A percentile compares a stretch with the other conserved stretches of the same genome.
Evolutionary conservation across 2,797 vertebrate species (phyloP).

Genomic region (Spheniscus humboldti): DNA sequence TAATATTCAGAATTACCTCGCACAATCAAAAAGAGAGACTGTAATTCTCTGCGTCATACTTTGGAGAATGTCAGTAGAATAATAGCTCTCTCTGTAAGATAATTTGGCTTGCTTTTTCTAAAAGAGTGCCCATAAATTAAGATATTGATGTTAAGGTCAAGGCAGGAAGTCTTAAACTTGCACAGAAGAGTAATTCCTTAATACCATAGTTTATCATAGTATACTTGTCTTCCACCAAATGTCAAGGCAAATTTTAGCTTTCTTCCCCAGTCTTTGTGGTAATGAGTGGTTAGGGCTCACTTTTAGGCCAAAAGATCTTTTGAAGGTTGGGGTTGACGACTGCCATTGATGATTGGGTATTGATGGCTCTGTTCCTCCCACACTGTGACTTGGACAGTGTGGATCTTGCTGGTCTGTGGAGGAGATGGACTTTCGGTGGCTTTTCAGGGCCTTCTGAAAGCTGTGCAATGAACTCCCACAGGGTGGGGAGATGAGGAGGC

Average conservation of each 20-base stretch:
- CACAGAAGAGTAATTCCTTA: not conserved
- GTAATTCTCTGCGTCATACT: not conserved
- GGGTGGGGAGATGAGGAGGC: not conserved
- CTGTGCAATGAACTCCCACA: not conserved
- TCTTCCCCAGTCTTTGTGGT: not conserved
- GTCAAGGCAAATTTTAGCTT: not conserved
- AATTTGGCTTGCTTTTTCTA: not conserved
- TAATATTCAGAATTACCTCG: not conserved
- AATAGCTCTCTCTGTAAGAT: not conserved
- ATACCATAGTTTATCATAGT: not conserved
- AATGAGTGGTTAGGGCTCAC: not conserved
- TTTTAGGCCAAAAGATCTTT: not conserved
- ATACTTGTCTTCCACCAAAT: not conserved
- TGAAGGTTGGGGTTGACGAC: accelerated
- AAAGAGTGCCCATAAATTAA: not conserved
- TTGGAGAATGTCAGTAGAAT: not conserved
- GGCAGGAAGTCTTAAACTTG: not conserved
- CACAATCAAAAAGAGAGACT: not conserved
- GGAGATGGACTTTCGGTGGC: not conserved
- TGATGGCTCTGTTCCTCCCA: not conserved
- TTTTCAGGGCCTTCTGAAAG: not conserved
- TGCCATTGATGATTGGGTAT: not conserved
- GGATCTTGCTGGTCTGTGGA: not conserved
- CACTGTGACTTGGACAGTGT: not conserved
- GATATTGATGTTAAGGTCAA: not conserved